Evolutionary conservation across 2,113 vertebrate species (phyloP).

Genomic region (Daboia siamensis): DNA sequence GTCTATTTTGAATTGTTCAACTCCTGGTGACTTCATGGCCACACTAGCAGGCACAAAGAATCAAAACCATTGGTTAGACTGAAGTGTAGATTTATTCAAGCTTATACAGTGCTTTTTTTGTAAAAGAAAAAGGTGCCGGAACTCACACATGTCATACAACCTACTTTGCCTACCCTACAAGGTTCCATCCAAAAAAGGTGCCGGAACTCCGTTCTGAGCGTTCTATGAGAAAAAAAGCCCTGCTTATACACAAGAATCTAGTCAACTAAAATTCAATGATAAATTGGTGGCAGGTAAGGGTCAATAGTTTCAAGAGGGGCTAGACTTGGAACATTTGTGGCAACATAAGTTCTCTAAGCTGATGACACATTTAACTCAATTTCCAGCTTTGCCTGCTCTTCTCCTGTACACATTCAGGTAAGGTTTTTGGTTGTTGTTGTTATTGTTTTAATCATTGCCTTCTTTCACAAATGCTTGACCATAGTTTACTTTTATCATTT

Average conservation of each 20-base stretch:
- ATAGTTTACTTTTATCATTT: neutral
- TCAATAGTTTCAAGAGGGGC: neutral
- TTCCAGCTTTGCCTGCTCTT: neutral
- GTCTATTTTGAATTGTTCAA: neutral
- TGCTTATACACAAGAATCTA: neutral
- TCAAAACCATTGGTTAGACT: neutral
- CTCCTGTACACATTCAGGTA: neutral
- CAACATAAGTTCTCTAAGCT: neutral
- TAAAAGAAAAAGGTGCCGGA: no score
- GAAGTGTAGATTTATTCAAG: neutral
- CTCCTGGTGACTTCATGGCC: neutral
- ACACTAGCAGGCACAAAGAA: neutral
- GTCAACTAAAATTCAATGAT: neutral
- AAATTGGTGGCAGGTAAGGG: neutral
- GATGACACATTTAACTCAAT: neutral
- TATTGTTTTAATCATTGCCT: neutral
- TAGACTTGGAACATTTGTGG: neutral
- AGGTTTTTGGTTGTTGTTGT: neutral
- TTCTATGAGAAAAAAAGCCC: no score
- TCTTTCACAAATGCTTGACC: neutral
- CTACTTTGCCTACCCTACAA: no score
- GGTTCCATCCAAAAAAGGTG: no score
- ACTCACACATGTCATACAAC: no score
- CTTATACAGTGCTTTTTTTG: no score
- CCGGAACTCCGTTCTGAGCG: no score